Conservation (phyloP, 2,888 invertebrate species). For the Ophion costatus region DNA sequence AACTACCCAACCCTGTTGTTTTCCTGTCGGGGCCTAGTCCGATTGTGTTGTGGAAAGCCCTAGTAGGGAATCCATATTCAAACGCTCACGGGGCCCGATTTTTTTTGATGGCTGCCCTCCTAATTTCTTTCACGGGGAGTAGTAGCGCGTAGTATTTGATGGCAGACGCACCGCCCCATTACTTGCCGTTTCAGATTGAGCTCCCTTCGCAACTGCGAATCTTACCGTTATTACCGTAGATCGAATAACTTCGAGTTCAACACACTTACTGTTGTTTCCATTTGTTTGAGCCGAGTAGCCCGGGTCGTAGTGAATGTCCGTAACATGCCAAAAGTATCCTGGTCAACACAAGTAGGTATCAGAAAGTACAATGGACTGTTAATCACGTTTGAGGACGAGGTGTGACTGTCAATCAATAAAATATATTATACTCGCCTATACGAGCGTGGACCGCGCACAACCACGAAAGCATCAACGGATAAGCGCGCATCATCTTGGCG, state of each 20-base stretch:
- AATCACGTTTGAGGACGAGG: neutral
- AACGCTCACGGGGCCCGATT: too few species aligned
- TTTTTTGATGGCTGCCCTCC: too few species aligned
- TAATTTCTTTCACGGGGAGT: too few species aligned
- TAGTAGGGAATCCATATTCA: too few species aligned
- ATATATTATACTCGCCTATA: constrained; percentile 75
- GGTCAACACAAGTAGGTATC: constrained; percentile 84
- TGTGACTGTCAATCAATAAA: neutral
- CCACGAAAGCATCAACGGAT: constrained; percentile 80
- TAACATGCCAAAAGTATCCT: constrained; percentile 98
- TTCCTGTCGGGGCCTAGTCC: too few species aligned
- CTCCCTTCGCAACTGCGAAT: neutral
- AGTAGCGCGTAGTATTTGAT: too few species aligned
- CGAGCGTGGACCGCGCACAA: constrained; percentile 80
- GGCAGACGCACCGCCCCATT: too few species aligned
- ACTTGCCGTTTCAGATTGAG: neutral
- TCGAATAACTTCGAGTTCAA: too few species aligned
- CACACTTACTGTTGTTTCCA: constrained; percentile 90
- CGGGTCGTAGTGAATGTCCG: constrained; percentile 95
- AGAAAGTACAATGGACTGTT: neutral
- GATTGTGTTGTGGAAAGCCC: too few species aligned
- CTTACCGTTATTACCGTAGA: neutral
- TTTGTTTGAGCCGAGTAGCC: constrained; percentile 92
- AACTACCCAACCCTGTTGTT: too few species aligned
- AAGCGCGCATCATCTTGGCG: constrained; percentile 81